Conservation (phyloP, 2,888 invertebrate species). For the Drosophila borealis region DNA sequence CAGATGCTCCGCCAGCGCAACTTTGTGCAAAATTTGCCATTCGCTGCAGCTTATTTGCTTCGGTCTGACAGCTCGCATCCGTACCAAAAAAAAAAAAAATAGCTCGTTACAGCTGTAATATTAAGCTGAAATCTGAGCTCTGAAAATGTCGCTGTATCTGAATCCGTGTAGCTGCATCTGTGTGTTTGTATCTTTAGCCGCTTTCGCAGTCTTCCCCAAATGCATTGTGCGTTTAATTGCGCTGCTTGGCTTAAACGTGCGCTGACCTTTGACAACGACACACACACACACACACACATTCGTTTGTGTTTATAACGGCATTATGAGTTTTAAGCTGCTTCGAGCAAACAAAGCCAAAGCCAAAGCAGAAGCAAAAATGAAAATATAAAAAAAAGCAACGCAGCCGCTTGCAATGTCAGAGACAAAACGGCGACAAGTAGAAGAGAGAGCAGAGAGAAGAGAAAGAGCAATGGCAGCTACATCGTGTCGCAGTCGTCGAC, state of each 20-base stretch:
- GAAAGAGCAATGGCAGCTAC: conserved; percentile 47
- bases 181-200: conserved; percentile 25
- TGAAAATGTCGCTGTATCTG: conserved; percentile 18
- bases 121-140: conserved; percentile 9
- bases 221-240: conserved; percentile 78
- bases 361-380: conserved; percentile 29
- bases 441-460: conserved; percentile 27
- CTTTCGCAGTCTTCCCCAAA: conserved; percentile 30
- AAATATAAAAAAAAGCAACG: conserved; percentile 43
- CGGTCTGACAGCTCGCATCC: conserved; percentile 8
- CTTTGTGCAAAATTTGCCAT: conserved; percentile 35
- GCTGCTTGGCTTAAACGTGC: conserved; percentile 78
- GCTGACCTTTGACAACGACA: conserved; percentile 75
- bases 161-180: conserved; percentile 9
- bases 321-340: conserved; percentile 76
- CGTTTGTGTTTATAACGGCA: conserved; percentile 72
- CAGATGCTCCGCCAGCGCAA: conserved; percentile 40
- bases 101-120: conserved; percentile 10
- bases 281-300: conserved; percentile 27
- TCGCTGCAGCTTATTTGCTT: conserved; percentile 34
- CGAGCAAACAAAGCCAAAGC: conserved; percentile 59
- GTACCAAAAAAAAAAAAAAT: neutral
- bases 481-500: conserved; percentile 43
- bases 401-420: conserved; percentile 72
- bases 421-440: conserved; percentile 70